phyloP scores from a whole-genome alignment of 37 sponge, comb jelly and placozoan species.

The Cladorhizidae sp. region DNA sequence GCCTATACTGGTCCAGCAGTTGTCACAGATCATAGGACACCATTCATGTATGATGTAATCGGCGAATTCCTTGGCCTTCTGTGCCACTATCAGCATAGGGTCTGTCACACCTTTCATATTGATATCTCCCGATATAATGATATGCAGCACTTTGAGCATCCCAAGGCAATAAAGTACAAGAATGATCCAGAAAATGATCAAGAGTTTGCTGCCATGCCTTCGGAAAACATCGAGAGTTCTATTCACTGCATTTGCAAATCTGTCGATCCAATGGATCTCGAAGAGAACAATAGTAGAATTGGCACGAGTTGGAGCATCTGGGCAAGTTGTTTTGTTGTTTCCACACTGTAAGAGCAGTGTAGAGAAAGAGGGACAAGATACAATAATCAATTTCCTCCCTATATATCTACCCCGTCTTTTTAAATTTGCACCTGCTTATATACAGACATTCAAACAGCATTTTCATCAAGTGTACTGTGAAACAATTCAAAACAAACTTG shows the following conservation, averaged over 20 bases:
- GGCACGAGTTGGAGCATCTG: slow-evolving; percentile 41
- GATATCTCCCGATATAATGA: slow-evolving; percentile 61
- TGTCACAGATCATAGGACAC: slow-evolving; percentile 13
- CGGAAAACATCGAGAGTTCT: neutral
- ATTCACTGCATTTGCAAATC: slow-evolving; percentile 1
- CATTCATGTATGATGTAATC: slow-evolving; percentile 9
- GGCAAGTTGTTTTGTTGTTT: slow-evolving; percentile 52
- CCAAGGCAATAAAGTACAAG: slow-evolving; percentile 51
- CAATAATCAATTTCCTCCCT: neutral
- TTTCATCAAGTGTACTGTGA: neutral
- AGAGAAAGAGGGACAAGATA: neutral
- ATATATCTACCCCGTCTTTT: too few relatives aligned
- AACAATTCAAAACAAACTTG: neutral
- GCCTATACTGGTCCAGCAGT: neutral
- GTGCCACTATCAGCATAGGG: neutral
- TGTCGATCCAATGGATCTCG: neutral
- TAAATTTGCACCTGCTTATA: too few relatives aligned
- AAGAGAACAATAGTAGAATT: neutral
- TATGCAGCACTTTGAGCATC: slow-evolving; percentile 56
- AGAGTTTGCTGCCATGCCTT: slow-evolving; percentile 24
- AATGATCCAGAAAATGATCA: slow-evolving; percentile 38
- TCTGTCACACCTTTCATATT: slow-evolving; percentile 11
- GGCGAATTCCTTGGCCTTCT: neutral
- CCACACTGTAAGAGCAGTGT: slow-evolving; percentile 67
- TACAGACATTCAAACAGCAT: neutral